These are phyloP conservation scores for Acronicta alni DNA, from an alignment of 2,888 invertebrate genomes.

Conservation along the genomic window DNA sequence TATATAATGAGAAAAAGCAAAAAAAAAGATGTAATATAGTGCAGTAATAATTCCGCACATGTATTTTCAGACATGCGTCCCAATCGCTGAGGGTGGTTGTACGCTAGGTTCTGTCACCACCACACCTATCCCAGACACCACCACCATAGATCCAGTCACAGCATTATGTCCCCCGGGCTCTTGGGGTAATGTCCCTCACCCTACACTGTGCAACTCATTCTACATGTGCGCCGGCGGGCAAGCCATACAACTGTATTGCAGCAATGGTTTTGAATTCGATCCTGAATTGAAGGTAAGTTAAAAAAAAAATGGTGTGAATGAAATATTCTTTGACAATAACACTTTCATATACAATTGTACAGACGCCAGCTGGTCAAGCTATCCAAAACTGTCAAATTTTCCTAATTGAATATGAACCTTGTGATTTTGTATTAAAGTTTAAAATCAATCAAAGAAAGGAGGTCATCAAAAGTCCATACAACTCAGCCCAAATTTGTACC, in stretches of 20 bases:
- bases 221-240: constrained; percentile 67
- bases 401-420: no score
- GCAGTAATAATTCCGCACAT: neutral
- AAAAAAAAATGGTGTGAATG: neutral
- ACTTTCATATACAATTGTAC: no score
- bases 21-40: no score
- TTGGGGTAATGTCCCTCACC: constrained; percentile 48
- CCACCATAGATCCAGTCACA: constrained; percentile 15
- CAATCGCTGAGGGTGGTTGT: constrained; percentile 62
- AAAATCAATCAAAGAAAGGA: no score
- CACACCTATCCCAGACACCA: neutral
- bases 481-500: no score
- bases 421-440: no score
- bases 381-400: no score
- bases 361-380: no score
- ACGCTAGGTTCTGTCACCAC: constrained; percentile 40
- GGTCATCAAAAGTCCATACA: no score
- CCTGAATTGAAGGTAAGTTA: constrained; percentile 43
- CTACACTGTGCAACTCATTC: constrained; percentile 64
- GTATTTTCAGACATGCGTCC: constrained; percentile 40
- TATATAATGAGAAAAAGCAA: no score
- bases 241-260: constrained; percentile 59
- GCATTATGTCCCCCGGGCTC: constrained; percentile 27
- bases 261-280: constrained; percentile 65
- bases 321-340: no score